These are phyloP conservation scores for Branchinecta lindahli DNA, from an alignment of 1,140 invertebrate genomes.

Conservation along the genomic window DNA sequence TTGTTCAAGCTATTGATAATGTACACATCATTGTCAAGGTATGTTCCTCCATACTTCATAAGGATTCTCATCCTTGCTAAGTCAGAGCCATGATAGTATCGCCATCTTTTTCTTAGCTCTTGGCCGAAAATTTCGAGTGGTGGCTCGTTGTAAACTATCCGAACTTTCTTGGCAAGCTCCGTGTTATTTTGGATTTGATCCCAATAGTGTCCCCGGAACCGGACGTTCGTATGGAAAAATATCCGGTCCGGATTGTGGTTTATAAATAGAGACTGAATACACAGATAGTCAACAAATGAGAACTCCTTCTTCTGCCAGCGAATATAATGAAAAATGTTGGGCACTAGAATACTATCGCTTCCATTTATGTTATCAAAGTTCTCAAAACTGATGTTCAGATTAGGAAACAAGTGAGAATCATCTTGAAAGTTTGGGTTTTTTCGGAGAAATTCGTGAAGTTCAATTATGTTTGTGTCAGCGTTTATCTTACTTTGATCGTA, in stretches of 20 bases:
- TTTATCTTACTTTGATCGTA: too few relatives aligned
- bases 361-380: conserved; percentile 8
- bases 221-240: conserved; percentile 17
- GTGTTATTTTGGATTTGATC: conserved; percentile 9
- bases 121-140: conserved; percentile 19
- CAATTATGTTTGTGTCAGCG: too few relatives aligned
- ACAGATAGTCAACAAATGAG: conserved; percentile 17
- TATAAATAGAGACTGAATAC: conserved; percentile 13
- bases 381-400: neutral
- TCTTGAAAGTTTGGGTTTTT: too few relatives aligned
- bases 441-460: too few relatives aligned
- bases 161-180: conserved; percentile 1
- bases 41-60: conserved; percentile 29
- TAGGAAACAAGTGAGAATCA: too few relatives aligned
- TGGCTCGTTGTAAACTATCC: conserved; percentile 11
- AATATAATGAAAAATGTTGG: conserved; percentile 20
- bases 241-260: conserved; percentile 18
- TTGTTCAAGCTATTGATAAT: conserved; percentile 27
- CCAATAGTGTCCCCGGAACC: conserved; percentile 17
- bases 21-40: conserved; percentile 29
- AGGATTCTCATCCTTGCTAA: conserved; percentile 26
- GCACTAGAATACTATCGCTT: conserved; percentile 13
- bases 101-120: conserved; percentile 14
- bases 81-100: conserved; percentile 27
- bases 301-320: conserved; percentile 15